These are phyloP conservation scores for Megaceryle maxima DNA, from an alignment of 2,113 vertebrate species.

Conservation along the genomic window DNA sequence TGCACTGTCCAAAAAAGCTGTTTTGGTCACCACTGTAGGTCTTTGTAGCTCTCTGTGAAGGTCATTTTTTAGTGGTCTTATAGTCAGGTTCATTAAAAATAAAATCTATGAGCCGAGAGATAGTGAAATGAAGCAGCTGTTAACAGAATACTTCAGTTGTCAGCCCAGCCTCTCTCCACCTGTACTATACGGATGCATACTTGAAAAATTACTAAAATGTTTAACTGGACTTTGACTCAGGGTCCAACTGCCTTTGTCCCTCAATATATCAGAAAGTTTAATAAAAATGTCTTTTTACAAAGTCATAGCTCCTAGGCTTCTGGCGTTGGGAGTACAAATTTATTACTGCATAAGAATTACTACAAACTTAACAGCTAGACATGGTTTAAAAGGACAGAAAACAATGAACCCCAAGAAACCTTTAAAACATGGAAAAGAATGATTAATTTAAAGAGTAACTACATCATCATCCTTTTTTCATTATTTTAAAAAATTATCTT, in stretches of 20 bases:
- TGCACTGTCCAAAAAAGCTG: background rate
- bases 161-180: background rate
- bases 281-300: constrained; percentile 15
- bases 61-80: constrained; percentile 56
- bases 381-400: constrained; percentile 3
- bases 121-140: constrained; percentile 60
- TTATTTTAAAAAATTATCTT: background rate
- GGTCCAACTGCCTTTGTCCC: background rate
- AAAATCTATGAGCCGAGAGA: constrained; percentile 53
- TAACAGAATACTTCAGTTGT: constrained; percentile 49
- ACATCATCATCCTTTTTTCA: background rate
- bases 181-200: background rate
- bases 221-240: constrained; percentile 54
- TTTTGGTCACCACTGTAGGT: constrained; percentile 1
- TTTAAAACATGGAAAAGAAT: background rate
- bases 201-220: constrained; percentile 57
- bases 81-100: constrained; percentile 44
- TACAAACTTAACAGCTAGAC: background rate
- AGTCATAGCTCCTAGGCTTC: background rate
- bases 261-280: background rate
- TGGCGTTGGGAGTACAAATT: background rate
- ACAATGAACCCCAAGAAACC: background rate
- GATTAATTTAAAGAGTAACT: background rate
- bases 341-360: background rate
- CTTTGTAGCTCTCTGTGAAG: constrained; percentile 42